Evolutionary conservation across 2,797 vertebrate genomes (phyloP), one percentile per base, ranked within the genome.

Genomic region (Lepus oiostolus): DNA sequence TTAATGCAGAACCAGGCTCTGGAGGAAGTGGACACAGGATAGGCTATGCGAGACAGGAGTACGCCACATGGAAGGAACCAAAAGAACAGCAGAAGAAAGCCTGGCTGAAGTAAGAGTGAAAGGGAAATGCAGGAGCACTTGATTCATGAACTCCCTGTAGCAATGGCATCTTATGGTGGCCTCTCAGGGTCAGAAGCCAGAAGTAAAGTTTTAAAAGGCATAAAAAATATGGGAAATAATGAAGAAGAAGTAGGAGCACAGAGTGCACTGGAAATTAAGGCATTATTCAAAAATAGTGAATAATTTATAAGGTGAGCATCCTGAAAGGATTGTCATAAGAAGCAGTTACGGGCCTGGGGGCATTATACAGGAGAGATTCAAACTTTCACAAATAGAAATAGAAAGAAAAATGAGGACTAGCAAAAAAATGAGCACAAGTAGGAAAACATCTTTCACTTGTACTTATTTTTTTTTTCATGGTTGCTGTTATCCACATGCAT

Each of bases 231-330:
- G 26, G 21, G 17, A 71, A 74, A 60, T 11, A 70, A 93, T 58
- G 58, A 84, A 83, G 60, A 68, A 84, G 87, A 95, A 85, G n/a
- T 75, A 47, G 86, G 35, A 83, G 6, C 60, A 16, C 38, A 72
- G 70, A 4, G 38, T 79, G 9, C 28, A 70, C 85, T 94, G 80
- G 74, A 86, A 95, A 94, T 91, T 67, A 95, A 87, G 65, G 54
- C 30, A 65, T 92, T 91, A 76, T 92, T 97, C 32, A 93, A 94
- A 58, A 92, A 68, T 74, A 93, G 92, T 95, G 76, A 88, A 88
- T 90, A 58, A 91, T 79, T 92, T 93, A 74, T 88, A 90, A 71
- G 47, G 74, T 84, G 60, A 24, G 65, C 0, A 0, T 82, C 86
- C 68, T 60, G 70, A 94, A 76, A 80, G 50, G 93, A 90, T 74